Percentiles rank a stretch among this genome's conserved stretches.
phyloP scores from a whole-genome alignment of 2,113 vertebrate genomes.

The Progne subis region DNA sequence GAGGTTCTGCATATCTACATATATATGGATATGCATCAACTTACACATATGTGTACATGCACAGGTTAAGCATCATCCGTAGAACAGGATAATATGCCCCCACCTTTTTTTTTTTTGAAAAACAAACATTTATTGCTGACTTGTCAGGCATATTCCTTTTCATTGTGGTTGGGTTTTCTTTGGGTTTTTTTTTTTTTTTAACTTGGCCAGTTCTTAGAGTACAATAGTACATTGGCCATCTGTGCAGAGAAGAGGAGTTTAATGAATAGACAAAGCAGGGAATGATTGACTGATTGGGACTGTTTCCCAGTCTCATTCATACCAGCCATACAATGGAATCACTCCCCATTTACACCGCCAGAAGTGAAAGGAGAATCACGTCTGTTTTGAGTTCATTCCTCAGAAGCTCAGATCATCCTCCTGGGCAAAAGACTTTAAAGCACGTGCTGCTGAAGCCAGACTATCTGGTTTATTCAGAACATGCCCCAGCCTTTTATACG shows the following conservation, averaged over 20 bases:
- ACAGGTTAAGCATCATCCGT: not conserved
- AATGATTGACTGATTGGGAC: slow-evolving; percentile 71
- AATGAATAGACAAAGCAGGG: slow-evolving; percentile 71
- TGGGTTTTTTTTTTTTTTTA: not conserved
- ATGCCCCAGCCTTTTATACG: not conserved
- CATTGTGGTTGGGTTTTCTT: not conserved
- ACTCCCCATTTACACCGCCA: slow-evolving; percentile 62
- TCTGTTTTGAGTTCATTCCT: slow-evolving; percentile 65
- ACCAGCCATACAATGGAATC: slow-evolving; percentile 67
- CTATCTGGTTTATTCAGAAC: slow-evolving; percentile 57
- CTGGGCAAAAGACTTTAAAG: slow-evolving; percentile 48
- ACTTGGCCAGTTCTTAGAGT: slow-evolving; percentile 54
- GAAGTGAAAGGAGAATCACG: slow-evolving; percentile 66
- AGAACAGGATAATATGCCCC: not conserved
- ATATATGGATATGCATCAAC: not conserved
- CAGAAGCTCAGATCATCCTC: slow-evolving; percentile 57
- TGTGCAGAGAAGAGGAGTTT: slow-evolving; percentile 68
- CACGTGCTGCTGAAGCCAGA: slow-evolving; percentile 38
- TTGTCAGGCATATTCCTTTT: slow-evolving; percentile 57
- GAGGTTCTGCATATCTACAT: not conserved
- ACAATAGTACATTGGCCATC: slow-evolving; percentile 71
- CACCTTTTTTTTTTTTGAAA: too few relatives aligned
- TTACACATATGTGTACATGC: not conserved
- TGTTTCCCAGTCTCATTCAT: slow-evolving; percentile 70
- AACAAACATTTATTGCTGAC: slow-evolving; percentile 58